Percentiles rank a stretch among this genome's conserved stretches.
Evolutionary conservation across 2,797 vertebrate species (phyloP).

Genomic region (Borostomias antarcticus): DNA sequence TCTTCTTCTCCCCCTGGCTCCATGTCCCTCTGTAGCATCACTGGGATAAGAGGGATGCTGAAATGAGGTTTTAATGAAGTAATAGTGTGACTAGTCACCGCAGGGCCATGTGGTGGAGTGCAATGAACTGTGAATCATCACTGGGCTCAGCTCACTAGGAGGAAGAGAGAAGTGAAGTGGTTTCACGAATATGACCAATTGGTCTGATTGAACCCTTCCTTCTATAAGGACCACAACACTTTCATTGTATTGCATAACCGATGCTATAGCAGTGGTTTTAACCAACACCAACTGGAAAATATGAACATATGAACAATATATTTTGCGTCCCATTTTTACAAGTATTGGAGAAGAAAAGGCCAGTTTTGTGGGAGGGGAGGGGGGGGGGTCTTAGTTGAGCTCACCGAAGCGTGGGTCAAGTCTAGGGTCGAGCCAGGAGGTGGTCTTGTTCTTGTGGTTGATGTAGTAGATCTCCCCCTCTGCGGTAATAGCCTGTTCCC

Average conservation of each 20-base stretch:
- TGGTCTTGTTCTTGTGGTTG: constrained; percentile 99
- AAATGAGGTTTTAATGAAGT: constrained; percentile 46
- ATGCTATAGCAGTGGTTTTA: neutral
- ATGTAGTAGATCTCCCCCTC: constrained; percentile 99
- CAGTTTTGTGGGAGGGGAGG: too few relatives aligned
- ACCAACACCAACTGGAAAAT: neutral
- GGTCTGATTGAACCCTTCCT: neutral
- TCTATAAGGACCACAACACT: neutral
- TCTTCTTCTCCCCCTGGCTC: neutral
- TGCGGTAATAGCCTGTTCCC: constrained; percentile 98
- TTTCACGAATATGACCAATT: constrained; percentile 8
- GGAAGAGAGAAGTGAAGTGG: constrained; percentile 6
- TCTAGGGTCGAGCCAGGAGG: constrained; percentile 98
- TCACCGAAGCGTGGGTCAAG: constrained; percentile 97
- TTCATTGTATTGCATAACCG: neutral
- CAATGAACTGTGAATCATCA: constrained; percentile 41
- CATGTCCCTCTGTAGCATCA: neutral
- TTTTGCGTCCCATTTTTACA: neutral
- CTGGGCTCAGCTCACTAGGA: neutral
- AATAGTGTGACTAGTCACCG: constrained; percentile 24
- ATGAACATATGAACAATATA: neutral
- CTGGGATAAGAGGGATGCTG: constrained; percentile 20
- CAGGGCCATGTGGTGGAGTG: constrained; percentile 28
- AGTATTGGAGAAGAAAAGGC: too few relatives aligned
- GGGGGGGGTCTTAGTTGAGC: too few relatives aligned